A percentile compares a stretch with the other conserved stretches of the same genome.
Conservation (phyloP, 2,113 vertebrate genomes). For the Ictidomys tridecemlineatus region DNA sequence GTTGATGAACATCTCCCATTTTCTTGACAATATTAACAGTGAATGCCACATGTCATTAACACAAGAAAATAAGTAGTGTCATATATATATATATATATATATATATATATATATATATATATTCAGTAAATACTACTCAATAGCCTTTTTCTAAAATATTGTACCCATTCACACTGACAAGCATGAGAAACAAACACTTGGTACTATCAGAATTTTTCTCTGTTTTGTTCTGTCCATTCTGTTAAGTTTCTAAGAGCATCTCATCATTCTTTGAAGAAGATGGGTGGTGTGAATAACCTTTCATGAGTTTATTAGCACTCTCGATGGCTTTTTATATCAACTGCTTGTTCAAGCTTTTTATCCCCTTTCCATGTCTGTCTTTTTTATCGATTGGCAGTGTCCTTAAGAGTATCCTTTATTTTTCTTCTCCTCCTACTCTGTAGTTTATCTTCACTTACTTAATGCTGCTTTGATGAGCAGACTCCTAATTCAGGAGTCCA, state of each 20-base stretch:
- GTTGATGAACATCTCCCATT: not conserved
- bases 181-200: not conserved
- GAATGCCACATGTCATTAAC: not conserved
- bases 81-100: too few species aligned
- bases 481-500: not conserved
- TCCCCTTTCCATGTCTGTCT: not conserved
- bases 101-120: not conserved
- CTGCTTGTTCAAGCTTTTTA: not conserved
- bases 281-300: not conserved
- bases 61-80: not conserved
- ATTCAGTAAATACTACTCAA: not conserved
- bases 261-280: not conserved
- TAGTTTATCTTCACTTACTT: not conserved
- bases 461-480: not conserved
- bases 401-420: not conserved
- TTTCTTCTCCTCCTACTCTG: not conserved
- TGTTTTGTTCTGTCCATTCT: not conserved
- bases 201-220: not conserved
- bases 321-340: not conserved
- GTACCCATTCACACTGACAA: rapidly evolving
- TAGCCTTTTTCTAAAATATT: not conserved
- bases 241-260: not conserved
- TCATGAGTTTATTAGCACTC: not conserved
- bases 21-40: not conserved
- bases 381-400: not conserved